phyloP scores from a whole-genome alignment of 2,888 invertebrate species.

The Caenorhabditis imperialis region DNA sequence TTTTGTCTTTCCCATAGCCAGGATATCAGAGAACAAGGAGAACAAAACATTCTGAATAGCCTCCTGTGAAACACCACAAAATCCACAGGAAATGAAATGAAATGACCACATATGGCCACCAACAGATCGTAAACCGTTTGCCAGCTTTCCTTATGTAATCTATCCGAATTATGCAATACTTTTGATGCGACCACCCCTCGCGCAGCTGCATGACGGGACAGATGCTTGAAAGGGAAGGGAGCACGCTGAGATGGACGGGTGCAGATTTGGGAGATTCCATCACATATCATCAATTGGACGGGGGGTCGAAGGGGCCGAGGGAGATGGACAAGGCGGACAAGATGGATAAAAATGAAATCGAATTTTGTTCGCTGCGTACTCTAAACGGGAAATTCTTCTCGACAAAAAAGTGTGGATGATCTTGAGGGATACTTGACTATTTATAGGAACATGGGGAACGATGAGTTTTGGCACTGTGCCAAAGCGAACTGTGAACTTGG shows the following conservation, averaged over 20 bases:
- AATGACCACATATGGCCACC: neutral
- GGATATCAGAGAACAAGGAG: too few relatives aligned
- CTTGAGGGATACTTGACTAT: too few relatives aligned
- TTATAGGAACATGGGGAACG: too few relatives aligned
- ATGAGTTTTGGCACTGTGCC: too few relatives aligned
- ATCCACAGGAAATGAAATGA: neutral
- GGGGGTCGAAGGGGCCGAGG: conserved; percentile 7
- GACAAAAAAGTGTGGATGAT: conserved; percentile 8
- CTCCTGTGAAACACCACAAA: too few relatives aligned
- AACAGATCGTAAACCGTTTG: conserved; percentile 42
- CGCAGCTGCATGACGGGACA: conserved; percentile 41
- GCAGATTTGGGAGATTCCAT: conserved; percentile 32
- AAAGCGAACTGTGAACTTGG: too few relatives aligned
- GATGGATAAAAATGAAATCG: too few relatives aligned
- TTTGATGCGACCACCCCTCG: conserved; percentile 35
- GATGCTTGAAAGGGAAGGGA: conserved; percentile 49
- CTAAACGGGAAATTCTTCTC: conserved; percentile 6
- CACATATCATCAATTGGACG: conserved; percentile 52
- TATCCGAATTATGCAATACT: conserved; percentile 54
- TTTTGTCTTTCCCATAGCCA: too few relatives aligned
- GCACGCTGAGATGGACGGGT: conserved; percentile 21
- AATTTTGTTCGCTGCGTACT: conserved; percentile 29
- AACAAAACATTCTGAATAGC: too few relatives aligned
- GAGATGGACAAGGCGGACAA: conserved; percentile 18
- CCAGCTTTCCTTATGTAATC: conserved; percentile 54